Evolutionary conservation across 2,888 invertebrate species (phyloP).

Genomic region (Iselma pallidipennis): DNA sequence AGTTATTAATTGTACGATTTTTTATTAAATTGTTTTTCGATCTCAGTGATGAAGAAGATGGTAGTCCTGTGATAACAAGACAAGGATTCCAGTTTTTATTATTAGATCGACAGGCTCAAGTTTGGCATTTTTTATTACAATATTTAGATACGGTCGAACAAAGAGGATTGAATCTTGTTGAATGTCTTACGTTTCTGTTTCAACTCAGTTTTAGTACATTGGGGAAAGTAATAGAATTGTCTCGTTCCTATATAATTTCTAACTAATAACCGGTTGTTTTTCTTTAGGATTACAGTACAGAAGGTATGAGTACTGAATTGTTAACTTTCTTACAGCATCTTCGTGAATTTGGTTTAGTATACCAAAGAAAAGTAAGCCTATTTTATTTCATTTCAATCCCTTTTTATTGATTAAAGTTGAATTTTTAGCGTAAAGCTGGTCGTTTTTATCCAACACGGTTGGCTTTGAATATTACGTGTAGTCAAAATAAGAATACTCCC

Average conservation of each 20-base stretch:
- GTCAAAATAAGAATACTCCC: constrained; percentile 55
- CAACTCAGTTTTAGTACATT: constrained; percentile 94
- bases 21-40: not conserved
- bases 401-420: constrained; percentile 1
- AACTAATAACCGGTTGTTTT: not conserved
- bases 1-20: not conserved
- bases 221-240: constrained; percentile 68
- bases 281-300: constrained; percentile 91
- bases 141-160: constrained; percentile 92
- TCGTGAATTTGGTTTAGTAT: constrained; percentile 95
- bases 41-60: constrained; percentile 75
- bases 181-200: constrained; percentile 94
- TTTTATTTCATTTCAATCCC: constrained; percentile 1
- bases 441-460: constrained; percentile 94
- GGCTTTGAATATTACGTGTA: constrained; percentile 79
- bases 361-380: constrained; percentile 83
- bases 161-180: constrained; percentile 82
- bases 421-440: constrained; percentile 76
- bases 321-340: constrained; percentile 92
- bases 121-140: constrained; percentile 97
- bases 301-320: constrained; percentile 87
- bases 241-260: not conserved
- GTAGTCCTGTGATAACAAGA: constrained; percentile 85
- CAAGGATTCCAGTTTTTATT: constrained; percentile 97
- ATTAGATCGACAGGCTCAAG: constrained; percentile 89